Evolutionary conservation across 2,888 invertebrate species (phyloP), one percentile per base, ranked within the genome.

Genomic region (Synanthedon myopaeformis): DNA sequence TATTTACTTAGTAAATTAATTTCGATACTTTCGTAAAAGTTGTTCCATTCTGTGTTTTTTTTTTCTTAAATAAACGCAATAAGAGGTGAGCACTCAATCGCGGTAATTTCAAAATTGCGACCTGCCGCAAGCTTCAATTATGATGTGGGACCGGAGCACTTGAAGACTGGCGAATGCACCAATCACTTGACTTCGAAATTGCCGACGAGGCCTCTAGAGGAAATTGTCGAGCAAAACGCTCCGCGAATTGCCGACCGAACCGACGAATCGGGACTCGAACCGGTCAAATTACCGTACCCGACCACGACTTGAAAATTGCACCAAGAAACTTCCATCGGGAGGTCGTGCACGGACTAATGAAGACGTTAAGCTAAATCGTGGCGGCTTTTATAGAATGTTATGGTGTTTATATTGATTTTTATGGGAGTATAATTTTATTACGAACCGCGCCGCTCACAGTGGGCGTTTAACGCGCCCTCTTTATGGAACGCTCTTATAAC

Each of bases 51-150:
- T n/a, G n/a, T n/a, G n/a, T n/a, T n/a, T n/a, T n/a, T n/a, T n/a
- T 55, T 58, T 65, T 67, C 64, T 64, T 69, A 65, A 67, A 60
- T 61, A 59, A 59, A 61, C 60, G 63, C 64, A 68, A 65, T 67
- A 76, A 76, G 72, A 77, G 72, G 72, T 76, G 76, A 80, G 72
- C 75, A 74, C 78, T 80, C 74, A 79, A 82, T 82, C 74, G 71
- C 61, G 70, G 79, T 78, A 81, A 84, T 85, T 82, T 84, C 73
- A 74, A 83, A 84, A 85, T 82, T 79, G 78, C 78, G 74, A 79
- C 72, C 73, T 78, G 81, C 81, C 79, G 66, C 71, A 79, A 79
- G 79, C 76, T 67, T 76, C 79, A 79, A 82, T 82, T 82, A 82
- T 73, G 61, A 66, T 62, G 71, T 67, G 74, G 65, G 67, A 68